These are phyloP conservation scores for Apostichopus japonicus DNA, from an alignment of 35 echinoderm and acorn worm genomes.

Conservation along the genomic window DNA sequence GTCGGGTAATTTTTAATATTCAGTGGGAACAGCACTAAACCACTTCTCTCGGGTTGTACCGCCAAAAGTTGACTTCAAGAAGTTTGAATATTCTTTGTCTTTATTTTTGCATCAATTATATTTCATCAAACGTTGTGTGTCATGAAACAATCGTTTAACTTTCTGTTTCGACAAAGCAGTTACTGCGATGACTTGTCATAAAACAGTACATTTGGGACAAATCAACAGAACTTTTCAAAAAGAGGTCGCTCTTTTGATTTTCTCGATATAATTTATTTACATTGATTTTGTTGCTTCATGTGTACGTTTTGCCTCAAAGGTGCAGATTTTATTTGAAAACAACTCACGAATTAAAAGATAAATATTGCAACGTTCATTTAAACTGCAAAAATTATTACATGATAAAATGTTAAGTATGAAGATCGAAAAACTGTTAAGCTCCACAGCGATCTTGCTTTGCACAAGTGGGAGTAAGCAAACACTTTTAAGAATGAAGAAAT, in stretches of 20 bases:
- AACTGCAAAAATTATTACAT: background rate
- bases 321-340: slow-evolving; percentile 8
- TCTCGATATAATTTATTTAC: background rate
- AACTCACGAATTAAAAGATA: slow-evolving; percentile 15
- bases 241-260: no score
- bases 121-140: no score
- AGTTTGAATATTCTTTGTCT: no score
- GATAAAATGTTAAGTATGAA: background rate
- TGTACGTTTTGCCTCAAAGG: slow-evolving; percentile 13
- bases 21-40: no score
- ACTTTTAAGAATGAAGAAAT: background rate
- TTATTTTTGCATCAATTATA: no score
- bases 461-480: slow-evolving; percentile 13
- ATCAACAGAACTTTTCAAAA: no score
- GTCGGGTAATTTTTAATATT: no score
- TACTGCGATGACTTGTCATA: no score
- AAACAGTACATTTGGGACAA: background rate
- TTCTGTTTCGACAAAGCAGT: no score
- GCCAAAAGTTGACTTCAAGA: no score
- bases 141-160: no score
- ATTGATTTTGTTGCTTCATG: slow-evolving; percentile 7
- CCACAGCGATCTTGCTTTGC: slow-evolving; percentile 4
- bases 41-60: no score
- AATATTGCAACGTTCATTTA: slow-evolving; percentile 15
- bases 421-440: slow-evolving; percentile 14